A percentile compares a stretch with the other conserved stretches of the same genome.
Evolutionary conservation across 2,113 vertebrate species (phyloP).

Genomic region (Anguilla japonica): DNA sequence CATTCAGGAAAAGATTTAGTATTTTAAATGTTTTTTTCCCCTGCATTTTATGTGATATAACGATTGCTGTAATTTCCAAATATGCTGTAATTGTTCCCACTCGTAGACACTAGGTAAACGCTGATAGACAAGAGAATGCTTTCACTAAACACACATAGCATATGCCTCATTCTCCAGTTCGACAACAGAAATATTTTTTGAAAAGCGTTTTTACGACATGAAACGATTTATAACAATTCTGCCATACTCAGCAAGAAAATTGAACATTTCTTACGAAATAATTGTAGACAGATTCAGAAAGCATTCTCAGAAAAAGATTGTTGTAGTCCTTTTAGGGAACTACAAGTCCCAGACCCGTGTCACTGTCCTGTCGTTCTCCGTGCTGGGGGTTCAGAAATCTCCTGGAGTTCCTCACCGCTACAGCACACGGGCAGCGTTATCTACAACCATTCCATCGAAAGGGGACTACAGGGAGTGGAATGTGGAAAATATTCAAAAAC

Average conservation of each 20-base stretch:
- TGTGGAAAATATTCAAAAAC: background rate
- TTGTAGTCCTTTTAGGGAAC: constrained; percentile 1
- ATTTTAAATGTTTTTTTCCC: too few relatives aligned
- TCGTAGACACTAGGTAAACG: too few relatives aligned
- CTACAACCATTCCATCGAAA: background rate
- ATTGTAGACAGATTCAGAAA: background rate
- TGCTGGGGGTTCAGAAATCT: background rate
- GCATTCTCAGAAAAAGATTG: background rate
- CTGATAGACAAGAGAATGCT: too few relatives aligned
- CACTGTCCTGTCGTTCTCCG: background rate
- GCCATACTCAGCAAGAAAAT: background rate
- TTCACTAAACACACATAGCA: too few relatives aligned
- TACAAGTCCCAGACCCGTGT: constrained; percentile 20
- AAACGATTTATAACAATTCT: background rate
- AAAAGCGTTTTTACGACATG: too few relatives aligned
- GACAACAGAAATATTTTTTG: too few relatives aligned
- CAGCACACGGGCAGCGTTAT: background rate
- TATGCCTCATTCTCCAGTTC: too few relatives aligned
- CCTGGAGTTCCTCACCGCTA: constrained; percentile 4
- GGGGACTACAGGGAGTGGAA: background rate
- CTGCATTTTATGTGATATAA: too few relatives aligned
- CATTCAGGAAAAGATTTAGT: too few relatives aligned
- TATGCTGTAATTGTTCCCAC: too few relatives aligned
- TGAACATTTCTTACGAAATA: background rate
- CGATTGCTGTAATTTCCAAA: too few relatives aligned